Evolutionary conservation across 2,797 vertebrate genomes (phyloP).

Genomic region (Bufotes viridis): DNA sequence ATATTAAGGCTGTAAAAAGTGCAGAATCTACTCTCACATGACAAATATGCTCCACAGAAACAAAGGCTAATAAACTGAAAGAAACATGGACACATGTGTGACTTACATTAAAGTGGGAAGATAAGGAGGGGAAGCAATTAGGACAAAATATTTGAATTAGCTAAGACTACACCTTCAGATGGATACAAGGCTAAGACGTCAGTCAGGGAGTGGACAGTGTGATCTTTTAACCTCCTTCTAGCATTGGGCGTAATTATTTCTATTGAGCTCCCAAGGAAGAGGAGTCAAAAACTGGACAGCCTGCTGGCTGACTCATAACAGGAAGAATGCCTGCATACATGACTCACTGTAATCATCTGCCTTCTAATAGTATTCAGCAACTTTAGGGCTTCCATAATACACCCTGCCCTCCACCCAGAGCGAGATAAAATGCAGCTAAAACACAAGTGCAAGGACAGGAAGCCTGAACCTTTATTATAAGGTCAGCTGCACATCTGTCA

Average conservation of each 20-base stretch:
- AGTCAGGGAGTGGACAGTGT: not conserved
- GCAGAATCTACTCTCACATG: too few species aligned
- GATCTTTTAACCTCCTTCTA: constrained; percentile 40
- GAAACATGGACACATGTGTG: constrained; percentile 18
- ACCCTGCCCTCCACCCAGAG: constrained; percentile 58
- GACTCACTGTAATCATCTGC: constrained; percentile 48
- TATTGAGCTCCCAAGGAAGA: constrained; percentile 27
- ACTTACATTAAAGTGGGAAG: constrained; percentile 29
- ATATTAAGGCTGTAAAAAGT: too few species aligned
- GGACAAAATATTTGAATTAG: constrained; percentile 19
- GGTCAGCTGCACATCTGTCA: constrained; percentile 31
- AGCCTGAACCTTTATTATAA: constrained; percentile 34
- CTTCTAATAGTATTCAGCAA: constrained; percentile 50
- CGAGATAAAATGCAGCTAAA: constrained; percentile 50
- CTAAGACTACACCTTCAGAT: constrained; percentile 45
- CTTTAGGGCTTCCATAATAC: constrained; percentile 52
- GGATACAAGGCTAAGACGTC: constrained; percentile 35
- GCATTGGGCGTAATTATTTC: constrained; percentile 50
- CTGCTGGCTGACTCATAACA: constrained; percentile 55
- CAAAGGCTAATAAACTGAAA: not conserved
- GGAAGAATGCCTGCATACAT: constrained; percentile 49
- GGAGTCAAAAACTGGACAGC: constrained; percentile 61
- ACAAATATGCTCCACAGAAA: not conserved
- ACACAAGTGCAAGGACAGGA: constrained; percentile 43
- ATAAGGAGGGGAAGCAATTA: constrained; percentile 34